A percentile compares a stretch with the other conserved stretches of the same genome.
Conservation (phyloP, 2,113 vertebrate genomes). For the Genyomyrus donnyi region DNA sequence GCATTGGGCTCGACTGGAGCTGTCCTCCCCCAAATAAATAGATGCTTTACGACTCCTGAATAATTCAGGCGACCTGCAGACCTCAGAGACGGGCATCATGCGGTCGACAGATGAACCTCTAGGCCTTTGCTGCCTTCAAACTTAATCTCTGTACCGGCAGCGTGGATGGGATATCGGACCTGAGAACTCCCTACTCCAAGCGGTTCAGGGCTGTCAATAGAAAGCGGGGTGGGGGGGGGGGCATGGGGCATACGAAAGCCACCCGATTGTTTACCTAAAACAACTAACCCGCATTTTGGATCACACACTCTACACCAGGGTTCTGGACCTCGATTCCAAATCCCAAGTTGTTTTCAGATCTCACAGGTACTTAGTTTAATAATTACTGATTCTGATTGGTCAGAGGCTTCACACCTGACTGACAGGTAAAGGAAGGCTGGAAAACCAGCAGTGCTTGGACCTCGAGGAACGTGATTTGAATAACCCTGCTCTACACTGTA, state of each 20-base stretch:
- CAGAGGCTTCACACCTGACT: no score
- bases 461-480: no score
- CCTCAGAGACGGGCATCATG: not conserved
- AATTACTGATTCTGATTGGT: no score
- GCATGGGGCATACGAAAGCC: not conserved
- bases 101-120: slow-evolving; percentile 9
- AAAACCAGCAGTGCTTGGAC: no score
- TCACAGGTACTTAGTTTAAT: no score
- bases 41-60: slow-evolving; percentile 20
- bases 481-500: not conserved
- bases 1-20: not conserved
- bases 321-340: no score
- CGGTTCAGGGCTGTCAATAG: not conserved
- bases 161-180: not conserved
- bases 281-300: not conserved
- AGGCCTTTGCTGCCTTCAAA: not conserved
- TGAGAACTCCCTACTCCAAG: not conserved
- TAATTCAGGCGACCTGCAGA: slow-evolving; percentile 18
- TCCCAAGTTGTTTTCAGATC: no score
- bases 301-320: not conserved
- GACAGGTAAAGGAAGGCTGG: no score
- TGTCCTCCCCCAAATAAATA: slow-evolving; percentile 13
- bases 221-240: not conserved
- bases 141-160: not conserved
- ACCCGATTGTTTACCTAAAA: not conserved